Conservation (phyloP, 1,140 invertebrate species). For the Chironomus striatipennis region DNA sequence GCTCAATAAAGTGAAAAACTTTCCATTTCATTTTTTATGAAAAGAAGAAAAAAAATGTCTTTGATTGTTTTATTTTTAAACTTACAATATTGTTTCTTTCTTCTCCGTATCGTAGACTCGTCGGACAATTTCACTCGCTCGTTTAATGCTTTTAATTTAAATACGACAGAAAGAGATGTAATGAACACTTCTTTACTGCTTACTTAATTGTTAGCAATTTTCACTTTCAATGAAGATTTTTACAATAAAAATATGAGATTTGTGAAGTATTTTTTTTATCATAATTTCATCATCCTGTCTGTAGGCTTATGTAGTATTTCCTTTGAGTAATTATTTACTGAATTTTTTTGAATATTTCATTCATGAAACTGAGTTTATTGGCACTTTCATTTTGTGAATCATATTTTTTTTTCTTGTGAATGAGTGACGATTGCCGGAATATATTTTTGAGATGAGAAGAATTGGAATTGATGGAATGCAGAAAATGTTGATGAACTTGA, state of each 20-base stretch:
- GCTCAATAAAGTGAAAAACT: neutral
- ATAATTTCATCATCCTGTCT: neutral
- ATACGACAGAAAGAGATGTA: neutral
- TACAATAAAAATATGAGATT: neutral
- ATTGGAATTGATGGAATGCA: too few species aligned
- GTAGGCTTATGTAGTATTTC: too few species aligned
- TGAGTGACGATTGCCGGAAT: too few species aligned
- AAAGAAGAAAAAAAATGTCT: neutral
- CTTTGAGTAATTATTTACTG: too few species aligned
- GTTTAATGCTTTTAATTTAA: neutral
- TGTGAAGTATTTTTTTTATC: neutral
- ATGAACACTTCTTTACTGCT: neutral
- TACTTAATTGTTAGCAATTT: conserved; percentile 9
- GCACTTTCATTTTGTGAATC: neutral
- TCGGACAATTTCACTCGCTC: neutral
- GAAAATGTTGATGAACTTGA: too few species aligned
- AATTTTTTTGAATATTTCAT: neutral
- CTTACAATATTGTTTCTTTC: neutral
- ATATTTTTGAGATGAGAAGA: too few species aligned
- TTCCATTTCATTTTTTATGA: neutral
- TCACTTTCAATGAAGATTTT: neutral
- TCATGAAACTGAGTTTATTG: neutral
- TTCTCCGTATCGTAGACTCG: neutral
- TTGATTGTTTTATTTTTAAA: neutral
- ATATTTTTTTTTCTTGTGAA: neutral